Evolutionary conservation across 2,888 invertebrate species (phyloP).

Genomic region (Cheilosia variabilis): DNA sequence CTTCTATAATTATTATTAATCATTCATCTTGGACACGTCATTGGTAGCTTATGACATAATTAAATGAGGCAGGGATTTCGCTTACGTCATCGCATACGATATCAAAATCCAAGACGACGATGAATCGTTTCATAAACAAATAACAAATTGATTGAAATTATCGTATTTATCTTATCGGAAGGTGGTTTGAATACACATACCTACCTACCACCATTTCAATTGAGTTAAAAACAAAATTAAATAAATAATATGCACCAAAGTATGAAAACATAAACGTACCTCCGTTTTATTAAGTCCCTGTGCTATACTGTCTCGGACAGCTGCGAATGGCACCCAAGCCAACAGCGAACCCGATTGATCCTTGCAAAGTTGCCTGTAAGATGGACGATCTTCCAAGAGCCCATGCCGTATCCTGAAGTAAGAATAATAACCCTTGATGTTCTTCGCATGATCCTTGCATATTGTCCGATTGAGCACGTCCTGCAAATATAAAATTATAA

Average conservation of each 20-base stretch:
- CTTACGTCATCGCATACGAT: not conserved
- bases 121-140: not conserved
- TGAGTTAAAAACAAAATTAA: no score
- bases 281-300: constrained; percentile 80
- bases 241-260: no score
- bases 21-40: not conserved
- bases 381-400: constrained; percentile 78
- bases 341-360: constrained; percentile 77
- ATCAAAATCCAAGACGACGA: not conserved
- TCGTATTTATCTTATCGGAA: constrained; percentile 14
- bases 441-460: constrained; percentile 79
- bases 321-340: constrained; percentile 80
- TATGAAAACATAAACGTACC: constrained; percentile 60
- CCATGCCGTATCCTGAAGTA: constrained; percentile 80
- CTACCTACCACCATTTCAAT: not conserved
- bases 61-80: not conserved
- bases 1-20: not conserved
- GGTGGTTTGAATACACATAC: not conserved
- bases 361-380: constrained; percentile 78
- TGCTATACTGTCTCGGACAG: constrained; percentile 78
- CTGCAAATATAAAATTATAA: constrained; percentile 68
- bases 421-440: constrained; percentile 78
- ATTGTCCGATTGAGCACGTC: constrained; percentile 79
- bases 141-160: not conserved
- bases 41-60: not conserved